A percentile compares a stretch with the other conserved stretches of the same genome.
phyloP scores from a whole-genome alignment of 2,797 vertebrate genomes.

The Poeciliopsis infans region DNA sequence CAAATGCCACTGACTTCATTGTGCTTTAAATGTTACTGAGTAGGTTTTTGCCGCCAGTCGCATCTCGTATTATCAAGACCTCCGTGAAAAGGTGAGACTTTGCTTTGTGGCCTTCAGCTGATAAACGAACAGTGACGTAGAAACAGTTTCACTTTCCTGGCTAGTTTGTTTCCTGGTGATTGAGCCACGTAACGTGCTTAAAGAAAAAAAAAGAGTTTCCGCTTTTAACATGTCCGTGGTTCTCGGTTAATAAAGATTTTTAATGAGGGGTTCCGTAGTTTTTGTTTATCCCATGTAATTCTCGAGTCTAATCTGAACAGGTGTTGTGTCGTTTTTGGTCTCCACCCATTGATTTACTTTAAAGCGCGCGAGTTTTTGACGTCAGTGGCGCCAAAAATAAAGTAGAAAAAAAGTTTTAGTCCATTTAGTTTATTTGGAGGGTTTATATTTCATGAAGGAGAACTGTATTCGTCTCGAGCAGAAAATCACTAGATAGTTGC shows the following conservation, averaged over 20 bases:
- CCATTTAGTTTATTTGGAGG: background rate
- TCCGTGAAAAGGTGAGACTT: background rate
- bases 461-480: background rate
- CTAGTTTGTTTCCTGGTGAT: background rate
- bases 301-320: background rate
- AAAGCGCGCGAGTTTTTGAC: background rate
- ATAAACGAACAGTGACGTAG: background rate
- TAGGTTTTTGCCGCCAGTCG: background rate
- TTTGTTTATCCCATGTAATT: background rate
- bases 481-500: background rate
- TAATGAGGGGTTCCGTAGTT: background rate
- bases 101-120: no score
- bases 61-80: background rate
- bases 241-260: background rate
- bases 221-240: background rate
- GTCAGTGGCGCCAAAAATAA: background rate
- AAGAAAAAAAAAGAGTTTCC: background rate
- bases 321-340: background rate
- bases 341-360: background rate
- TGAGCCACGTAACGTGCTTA: background rate
- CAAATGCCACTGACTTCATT: background rate
- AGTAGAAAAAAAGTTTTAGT: background rate
- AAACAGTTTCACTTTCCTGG: background rate
- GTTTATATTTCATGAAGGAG: background rate
- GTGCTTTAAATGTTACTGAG: background rate